A percentile compares a stretch with the other conserved stretches of the same genome.
Conservation (phyloP, 2,113 vertebrate genomes). For the Nannobrachium achirus region DNA sequence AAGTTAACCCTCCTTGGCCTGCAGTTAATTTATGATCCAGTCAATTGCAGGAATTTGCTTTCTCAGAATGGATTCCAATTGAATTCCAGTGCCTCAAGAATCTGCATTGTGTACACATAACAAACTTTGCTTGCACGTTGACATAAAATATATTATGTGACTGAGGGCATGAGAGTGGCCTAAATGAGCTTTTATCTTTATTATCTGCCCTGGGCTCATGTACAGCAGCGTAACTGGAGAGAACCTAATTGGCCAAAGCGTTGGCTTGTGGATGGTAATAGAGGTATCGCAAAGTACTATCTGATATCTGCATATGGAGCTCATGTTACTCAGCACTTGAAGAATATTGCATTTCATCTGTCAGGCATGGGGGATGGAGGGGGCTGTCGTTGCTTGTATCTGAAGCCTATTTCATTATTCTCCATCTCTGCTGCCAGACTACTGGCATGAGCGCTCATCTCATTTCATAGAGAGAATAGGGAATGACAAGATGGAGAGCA, state of each 20-base stretch:
- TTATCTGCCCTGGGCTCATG: conserved; percentile 57
- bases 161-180: conserved; percentile 1
- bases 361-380: conserved; percentile 21
- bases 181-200: conserved; percentile 67
- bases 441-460: conserved; percentile 52
- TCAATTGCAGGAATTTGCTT: conserved; percentile 61
- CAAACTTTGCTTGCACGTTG: not conserved
- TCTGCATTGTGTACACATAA: too few species aligned
- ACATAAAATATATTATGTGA: conserved; percentile 22
- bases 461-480: conserved; percentile 66
- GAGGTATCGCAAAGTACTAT: conserved; percentile 67
- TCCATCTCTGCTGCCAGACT: conserved; percentile 55
- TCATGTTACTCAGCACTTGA: conserved; percentile 75
- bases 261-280: conserved; percentile 68
- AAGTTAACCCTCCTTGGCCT: conserved; percentile 60
- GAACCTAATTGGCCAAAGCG: conserved; percentile 70
- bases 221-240: conserved; percentile 70
- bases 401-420: conserved; percentile 67
- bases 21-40: conserved; percentile 33
- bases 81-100: not conserved
- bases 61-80: conserved; percentile 29
- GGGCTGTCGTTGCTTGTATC: conserved; percentile 50
- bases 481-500: conserved; percentile 68
- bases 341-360: conserved; percentile 76
- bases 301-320: conserved; percentile 74